Base-by-base conservation (phyloP, 2,888 invertebrate species). In the Habrosyne pyritoides region DNA sequence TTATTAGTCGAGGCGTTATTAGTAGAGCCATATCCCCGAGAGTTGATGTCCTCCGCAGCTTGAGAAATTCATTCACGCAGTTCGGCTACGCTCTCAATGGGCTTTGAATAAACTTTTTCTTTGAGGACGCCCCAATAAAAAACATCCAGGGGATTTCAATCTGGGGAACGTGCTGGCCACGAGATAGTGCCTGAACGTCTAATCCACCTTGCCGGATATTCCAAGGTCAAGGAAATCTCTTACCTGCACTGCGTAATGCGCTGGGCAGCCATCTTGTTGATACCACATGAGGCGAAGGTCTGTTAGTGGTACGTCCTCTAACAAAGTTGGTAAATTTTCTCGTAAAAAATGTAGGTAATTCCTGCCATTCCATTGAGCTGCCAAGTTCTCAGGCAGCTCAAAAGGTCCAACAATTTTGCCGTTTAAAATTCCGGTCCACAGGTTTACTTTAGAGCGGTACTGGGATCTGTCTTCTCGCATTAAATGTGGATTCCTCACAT, bases 271-370 rank as follows among this genome's bases (percentile, higher is more conserved):
- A 58, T 66, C 63, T 54, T 67, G 60, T 53, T 62, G 63, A 50
- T 48, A 64, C 63, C 64, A 67, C 69, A 65, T 65, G n/a, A n/a
- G n/a, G n/a, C n/a, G n/a, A n/a, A n/a, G n/a, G 10, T 49, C 46
- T 33, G 46, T 56, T 52, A 60, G 33, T 51, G 61, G 56, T 51
- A 59, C 57, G 12, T 63, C 61, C 56, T 66, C 61, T 36, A 63
- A 47, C 47, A 63, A 55, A 47, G 22, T 42, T 33, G 67, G 57
- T 53, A 63, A 52, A 53, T 63, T 36, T 22, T 63, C 56, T 57
- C 47, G 56, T 47, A 63, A 46, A 54, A 61, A 60, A 46, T 53
- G 21, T 24, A 55, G 33, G 46, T 57, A 55, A 33, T 10, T 49
- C 14, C 21, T 14, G 21, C 52, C 57, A 26, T 49, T n/a, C n/a